Evolutionary conservation across 2,113 vertebrate species (phyloP).

Genomic region (Empidonax alnorum): DNA sequence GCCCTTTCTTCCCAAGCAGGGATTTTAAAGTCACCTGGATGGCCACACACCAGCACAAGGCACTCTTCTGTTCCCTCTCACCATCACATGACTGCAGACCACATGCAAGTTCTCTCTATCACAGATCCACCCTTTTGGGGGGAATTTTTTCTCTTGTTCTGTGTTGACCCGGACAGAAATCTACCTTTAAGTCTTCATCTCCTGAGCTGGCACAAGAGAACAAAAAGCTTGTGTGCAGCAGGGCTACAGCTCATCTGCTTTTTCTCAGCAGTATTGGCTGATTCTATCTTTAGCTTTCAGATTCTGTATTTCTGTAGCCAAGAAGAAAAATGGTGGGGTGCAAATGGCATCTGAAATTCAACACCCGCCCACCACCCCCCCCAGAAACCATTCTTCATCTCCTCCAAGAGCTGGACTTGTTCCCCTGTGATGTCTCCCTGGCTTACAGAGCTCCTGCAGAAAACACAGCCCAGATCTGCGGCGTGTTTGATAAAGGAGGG

Average conservation of each 20-base stretch:
- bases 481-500: not conserved
- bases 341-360: not conserved
- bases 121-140: accelerated
- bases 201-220: not conserved
- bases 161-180: not conserved
- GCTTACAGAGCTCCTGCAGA: not conserved
- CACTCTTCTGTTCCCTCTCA: not conserved
- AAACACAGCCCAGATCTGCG: not conserved
- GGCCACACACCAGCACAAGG: not conserved
- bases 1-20: not conserved
- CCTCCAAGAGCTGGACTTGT: not conserved
- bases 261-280: not conserved
- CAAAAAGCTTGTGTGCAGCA: not conserved
- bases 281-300: not conserved
- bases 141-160: not conserved
- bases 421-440: not conserved
- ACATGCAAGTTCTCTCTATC: not conserved
- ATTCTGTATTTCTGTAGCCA: not conserved
- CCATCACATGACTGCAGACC: not conserved
- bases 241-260: not conserved
- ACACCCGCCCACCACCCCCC: not conserved
- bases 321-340: not conserved
- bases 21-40: not conserved
- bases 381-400: not conserved
- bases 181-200: not conserved